A percentile compares a stretch with the other conserved stretches of the same genome.
These are phyloP conservation scores for Hemitrygon akajei DNA, from an alignment of 2,797 vertebrate genomes.

Conservation along the genomic window DNA sequence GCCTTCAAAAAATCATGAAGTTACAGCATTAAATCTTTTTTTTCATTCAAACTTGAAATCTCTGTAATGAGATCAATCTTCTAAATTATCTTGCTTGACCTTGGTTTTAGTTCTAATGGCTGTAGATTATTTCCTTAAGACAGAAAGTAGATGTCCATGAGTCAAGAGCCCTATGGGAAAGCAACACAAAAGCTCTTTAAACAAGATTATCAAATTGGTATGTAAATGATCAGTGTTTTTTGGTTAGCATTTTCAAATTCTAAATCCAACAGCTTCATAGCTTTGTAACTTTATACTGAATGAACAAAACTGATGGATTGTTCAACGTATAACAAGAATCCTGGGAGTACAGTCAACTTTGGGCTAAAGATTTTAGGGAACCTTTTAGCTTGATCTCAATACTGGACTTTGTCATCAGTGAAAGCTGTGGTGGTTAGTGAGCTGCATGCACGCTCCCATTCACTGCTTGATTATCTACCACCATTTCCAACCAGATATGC, in stretches of 20 bases:
- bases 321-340: not conserved
- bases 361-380: not conserved
- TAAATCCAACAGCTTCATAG: too few relatives aligned
- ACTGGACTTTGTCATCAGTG: not conserved
- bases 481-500: not conserved
- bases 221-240: not conserved
- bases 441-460: not conserved
- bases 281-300: not conserved
- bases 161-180: not conserved
- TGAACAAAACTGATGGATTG: not conserved
- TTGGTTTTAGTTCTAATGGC: not conserved
- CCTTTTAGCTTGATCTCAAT: not conserved
- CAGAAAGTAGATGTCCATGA: not conserved
- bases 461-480: not conserved
- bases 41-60: not conserved
- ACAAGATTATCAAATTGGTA: not conserved
- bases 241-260: not conserved
- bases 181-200: not conserved
- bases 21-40: not conserved
- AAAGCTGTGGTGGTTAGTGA: not conserved
- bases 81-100: not conserved
- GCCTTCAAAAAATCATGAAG: too few relatives aligned
- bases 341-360: not conserved
- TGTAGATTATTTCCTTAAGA: not conserved
- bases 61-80: not conserved